Evolutionary conservation across 2,113 vertebrate species (phyloP).

Genomic region (Saccopteryx leptura): DNA sequence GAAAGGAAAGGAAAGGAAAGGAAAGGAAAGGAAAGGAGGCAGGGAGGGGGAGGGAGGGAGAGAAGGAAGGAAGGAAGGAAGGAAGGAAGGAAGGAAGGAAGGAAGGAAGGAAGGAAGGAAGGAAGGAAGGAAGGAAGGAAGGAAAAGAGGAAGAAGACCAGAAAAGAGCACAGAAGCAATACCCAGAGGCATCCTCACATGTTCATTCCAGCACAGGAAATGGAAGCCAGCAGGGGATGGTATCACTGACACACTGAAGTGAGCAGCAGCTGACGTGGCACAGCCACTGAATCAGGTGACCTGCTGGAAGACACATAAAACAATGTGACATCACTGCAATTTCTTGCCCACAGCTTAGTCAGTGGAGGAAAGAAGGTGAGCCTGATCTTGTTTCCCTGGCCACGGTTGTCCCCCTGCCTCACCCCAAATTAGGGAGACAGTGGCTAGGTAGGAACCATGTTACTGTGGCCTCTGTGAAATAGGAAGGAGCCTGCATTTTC

Average conservation of each 20-base stretch:
- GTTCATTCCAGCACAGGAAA: neutral
- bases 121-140: neutral
- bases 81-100: no score
- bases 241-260: no score
- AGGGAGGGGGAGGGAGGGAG: no score
- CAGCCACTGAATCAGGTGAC: neutral
- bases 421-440: neutral
- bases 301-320: neutral
- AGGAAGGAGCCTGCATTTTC: neutral
- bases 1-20: no score
- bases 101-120: no score
- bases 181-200: neutral
- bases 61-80: no score
- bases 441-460: neutral
- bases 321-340: neutral
- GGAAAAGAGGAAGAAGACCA: neutral
- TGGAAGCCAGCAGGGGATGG: accelerated
- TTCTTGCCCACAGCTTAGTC: neutral
- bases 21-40: no score
- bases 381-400: neutral
- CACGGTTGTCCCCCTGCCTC: neutral
- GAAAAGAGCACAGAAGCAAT: neutral
- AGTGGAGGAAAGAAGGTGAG: neutral
- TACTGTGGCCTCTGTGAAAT: neutral
- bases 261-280: neutral